A percentile compares a stretch with the other conserved stretches of the same genome.
These are phyloP conservation scores for Drosophila conformis DNA, from an alignment of 2,888 invertebrate genomes.

Conservation along the genomic window DNA sequence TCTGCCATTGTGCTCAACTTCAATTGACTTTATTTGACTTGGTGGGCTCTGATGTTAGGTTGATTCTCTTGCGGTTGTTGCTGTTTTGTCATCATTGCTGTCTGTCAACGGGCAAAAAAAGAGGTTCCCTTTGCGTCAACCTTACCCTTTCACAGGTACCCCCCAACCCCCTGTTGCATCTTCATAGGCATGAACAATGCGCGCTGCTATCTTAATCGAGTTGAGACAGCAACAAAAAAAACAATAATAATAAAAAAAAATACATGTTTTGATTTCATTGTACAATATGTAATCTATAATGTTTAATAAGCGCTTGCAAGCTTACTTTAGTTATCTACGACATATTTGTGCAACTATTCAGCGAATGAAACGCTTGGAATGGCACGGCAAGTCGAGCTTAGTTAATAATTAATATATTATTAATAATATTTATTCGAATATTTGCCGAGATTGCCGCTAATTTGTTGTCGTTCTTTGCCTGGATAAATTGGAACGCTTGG, in stretches of 20 bases:
- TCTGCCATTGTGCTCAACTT: slow-evolving; percentile 58
- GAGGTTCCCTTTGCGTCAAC: slow-evolving; percentile 36
- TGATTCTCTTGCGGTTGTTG: slow-evolving; percentile 13
- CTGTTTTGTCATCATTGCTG: slow-evolving; percentile 38
- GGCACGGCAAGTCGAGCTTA: neutral
- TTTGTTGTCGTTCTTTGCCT: neutral
- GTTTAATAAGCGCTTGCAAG: slow-evolving; percentile 65
- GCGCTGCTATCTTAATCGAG: slow-evolving; percentile 59
- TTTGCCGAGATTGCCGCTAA: neutral
- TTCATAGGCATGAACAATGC: slow-evolving; percentile 48
- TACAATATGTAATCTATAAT: slow-evolving; percentile 69
- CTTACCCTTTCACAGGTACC: neutral
- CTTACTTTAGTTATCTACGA: slow-evolving; percentile 12
- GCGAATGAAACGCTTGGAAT: slow-evolving; percentile 9
- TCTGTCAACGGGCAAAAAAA: slow-evolving; percentile 32
- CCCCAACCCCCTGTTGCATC: neutral
- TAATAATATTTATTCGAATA: neutral
- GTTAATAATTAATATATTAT: too few relatives aligned
- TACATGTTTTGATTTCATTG: slow-evolving; percentile 61
- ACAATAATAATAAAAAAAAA: neutral
- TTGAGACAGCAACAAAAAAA: slow-evolving; percentile 28
- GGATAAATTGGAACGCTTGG: neutral
- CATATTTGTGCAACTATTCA: slow-evolving; percentile 12
- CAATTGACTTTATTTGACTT: slow-evolving; percentile 76
- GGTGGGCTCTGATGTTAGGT: slow-evolving; percentile 50